A percentile compares a stretch with the other conserved stretches of the same genome.
Evolutionary conservation across 1,140 invertebrate species (phyloP).

Genomic region (Apis cerana): DNA sequence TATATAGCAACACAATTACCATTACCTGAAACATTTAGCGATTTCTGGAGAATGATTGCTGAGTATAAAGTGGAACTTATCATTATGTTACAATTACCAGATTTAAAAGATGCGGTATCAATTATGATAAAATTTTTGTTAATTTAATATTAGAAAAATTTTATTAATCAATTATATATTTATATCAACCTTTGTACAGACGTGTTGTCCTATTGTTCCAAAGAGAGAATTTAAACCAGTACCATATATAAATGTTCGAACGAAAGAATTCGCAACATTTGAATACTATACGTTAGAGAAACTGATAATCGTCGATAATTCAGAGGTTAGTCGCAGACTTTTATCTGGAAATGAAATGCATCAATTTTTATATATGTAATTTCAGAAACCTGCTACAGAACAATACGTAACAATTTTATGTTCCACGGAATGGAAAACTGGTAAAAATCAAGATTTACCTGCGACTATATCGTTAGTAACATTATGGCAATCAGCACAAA

Average conservation of each 20-base stretch:
- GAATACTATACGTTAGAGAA: conserved; percentile 50
- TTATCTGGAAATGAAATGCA: too few species aligned
- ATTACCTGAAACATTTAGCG: conserved; percentile 91
- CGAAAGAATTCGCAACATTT: conserved; percentile 32
- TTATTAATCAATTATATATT: not conserved
- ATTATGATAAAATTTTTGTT: too few species aligned
- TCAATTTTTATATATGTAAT: not conserved
- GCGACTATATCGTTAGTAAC: conserved; percentile 49
- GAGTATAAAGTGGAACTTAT: conserved; percentile 85
- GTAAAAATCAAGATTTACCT: conserved; percentile 54
- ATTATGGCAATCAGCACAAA: conserved; percentile 64
- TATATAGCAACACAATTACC: conserved; percentile 95
- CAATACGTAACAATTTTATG: conserved; percentile 58
- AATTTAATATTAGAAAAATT: too few species aligned
- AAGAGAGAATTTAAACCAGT: conserved; percentile 57
- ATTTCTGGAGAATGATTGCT: conserved; percentile 96
- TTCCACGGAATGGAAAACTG: conserved; percentile 61
- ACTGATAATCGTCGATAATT: conserved; percentile 55
- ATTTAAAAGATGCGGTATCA: conserved; percentile 55
- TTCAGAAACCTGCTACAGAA: conserved; percentile 51
- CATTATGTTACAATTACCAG: conserved; percentile 81
- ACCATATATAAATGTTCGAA: conserved; percentile 60
- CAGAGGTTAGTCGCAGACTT: conserved; percentile 35
- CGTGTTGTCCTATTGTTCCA: conserved; percentile 60
- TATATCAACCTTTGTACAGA: conserved; percentile 44